phyloP scores from a whole-genome alignment of 2,113 vertebrate genomes.

The Hippocampus barbouri region DNA sequence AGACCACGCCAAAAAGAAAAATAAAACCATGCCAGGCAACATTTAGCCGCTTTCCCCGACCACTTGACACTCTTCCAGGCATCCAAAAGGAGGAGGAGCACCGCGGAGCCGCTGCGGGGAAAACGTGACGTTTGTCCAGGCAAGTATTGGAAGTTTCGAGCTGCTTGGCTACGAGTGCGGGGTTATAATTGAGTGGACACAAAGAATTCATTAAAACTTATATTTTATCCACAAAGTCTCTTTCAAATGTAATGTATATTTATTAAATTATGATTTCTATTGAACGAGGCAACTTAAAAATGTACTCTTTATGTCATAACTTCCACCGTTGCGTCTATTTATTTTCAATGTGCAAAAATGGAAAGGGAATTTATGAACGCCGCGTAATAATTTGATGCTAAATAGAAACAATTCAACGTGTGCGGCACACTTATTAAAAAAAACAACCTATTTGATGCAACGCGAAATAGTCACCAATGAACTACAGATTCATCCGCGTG shows the following conservation, averaged over 20 bases:
- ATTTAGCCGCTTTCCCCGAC: not conserved
- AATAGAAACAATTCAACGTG: too few species aligned
- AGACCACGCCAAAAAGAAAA: not conserved
- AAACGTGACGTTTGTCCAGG: conserved; percentile 36
- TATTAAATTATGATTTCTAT: not conserved
- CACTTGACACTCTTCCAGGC: not conserved
- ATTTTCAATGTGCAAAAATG: too few species aligned
- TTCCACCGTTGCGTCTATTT: not conserved
- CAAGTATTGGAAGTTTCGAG: conserved; percentile 23
- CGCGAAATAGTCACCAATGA: not conserved
- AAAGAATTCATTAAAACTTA: not conserved
- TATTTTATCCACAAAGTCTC: not conserved
- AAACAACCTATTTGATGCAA: not conserved
- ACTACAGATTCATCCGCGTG: not conserved
- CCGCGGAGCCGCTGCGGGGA: not conserved
- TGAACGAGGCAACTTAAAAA: not conserved
- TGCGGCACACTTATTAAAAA: too few species aligned
- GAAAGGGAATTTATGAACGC: too few species aligned
- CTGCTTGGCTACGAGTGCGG: conserved; percentile 20
- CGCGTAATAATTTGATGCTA: too few species aligned
- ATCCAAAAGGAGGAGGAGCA: not conserved
- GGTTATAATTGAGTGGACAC: not conserved
- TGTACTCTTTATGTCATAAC: not conserved
- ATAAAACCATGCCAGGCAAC: not conserved
- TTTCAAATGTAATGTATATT: not conserved